These are phyloP conservation scores for Ganaspis sp. DNA, from an alignment of 1,140 invertebrate genomes.

Conservation along the genomic window DNA sequence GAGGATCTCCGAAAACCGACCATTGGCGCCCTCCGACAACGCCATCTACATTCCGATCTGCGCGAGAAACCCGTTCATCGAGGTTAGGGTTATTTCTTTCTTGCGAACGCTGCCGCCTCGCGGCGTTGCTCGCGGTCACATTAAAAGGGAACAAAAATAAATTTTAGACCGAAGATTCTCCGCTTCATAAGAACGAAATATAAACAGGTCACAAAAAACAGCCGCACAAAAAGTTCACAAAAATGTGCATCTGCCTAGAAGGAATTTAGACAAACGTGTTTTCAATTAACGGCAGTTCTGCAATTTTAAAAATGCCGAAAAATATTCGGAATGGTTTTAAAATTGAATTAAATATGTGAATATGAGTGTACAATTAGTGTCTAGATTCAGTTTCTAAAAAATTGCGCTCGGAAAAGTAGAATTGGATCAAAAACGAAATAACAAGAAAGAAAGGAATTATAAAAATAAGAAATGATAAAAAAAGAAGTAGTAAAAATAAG, in stretches of 20 bases:
- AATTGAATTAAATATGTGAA: too few species aligned
- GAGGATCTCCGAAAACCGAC: conserved; percentile 48
- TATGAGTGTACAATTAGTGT: too few species aligned
- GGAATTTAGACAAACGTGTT: too few species aligned
- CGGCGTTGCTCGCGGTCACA: conserved; percentile 7
- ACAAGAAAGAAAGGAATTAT: too few species aligned
- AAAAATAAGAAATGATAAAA: too few species aligned
- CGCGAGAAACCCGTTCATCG: conserved; percentile 51
- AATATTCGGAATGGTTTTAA: too few species aligned
- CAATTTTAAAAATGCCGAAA: too few species aligned
- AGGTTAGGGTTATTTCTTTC: conserved; percentile 28
- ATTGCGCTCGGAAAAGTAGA: too few species aligned
- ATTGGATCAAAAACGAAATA: too few species aligned
- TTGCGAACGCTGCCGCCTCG: conserved; percentile 17
- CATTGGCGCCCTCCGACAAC: conserved; percentile 63
- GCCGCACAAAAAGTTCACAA: conserved; percentile 1
- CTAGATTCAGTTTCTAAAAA: too few species aligned
- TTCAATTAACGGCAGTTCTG: too few species aligned
- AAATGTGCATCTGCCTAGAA: not conserved
- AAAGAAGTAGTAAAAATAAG: too few species aligned
- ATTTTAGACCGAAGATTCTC: conserved; percentile 36
- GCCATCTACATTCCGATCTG: conserved; percentile 66
- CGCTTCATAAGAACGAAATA: not conserved
- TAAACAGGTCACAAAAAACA: not conserved
- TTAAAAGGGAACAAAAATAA: conserved; percentile 28